These are phyloP conservation scores for Heliocidaris erythrogramma DNA, from an alignment of 35 echinoderm and acorn worm genomes.

Conservation along the genomic window DNA sequence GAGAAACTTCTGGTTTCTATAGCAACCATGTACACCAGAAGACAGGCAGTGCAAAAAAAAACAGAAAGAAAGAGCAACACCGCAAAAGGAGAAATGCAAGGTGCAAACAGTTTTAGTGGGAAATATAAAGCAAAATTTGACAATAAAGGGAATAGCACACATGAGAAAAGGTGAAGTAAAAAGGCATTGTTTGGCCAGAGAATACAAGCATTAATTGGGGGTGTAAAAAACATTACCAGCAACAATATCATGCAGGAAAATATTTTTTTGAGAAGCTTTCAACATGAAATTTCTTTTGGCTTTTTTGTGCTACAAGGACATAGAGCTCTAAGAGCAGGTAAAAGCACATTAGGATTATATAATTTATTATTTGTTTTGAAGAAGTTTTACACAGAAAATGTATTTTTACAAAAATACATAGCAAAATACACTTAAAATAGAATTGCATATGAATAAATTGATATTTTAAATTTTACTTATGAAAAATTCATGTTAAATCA, in stretches of 20 bases:
- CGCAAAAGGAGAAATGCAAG: not conserved
- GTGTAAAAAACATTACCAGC: not conserved
- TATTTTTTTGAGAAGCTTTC: not conserved
- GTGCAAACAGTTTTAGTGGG: not conserved
- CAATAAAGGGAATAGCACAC: not conserved
- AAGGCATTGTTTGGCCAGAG: not conserved
- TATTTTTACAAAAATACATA: not conserved
- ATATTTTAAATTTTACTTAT: not conserved
- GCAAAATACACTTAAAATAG: not conserved
- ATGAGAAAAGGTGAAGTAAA: not conserved
- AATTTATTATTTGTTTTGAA: not conserved
- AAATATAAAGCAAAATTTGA: not conserved
- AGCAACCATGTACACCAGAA: not conserved
- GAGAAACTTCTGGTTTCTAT: conserved; percentile 23
- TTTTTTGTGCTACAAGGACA: not conserved
- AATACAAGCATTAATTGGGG: not conserved
- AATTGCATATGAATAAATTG: not conserved
- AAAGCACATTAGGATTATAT: not conserved
- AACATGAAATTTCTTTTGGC: not conserved
- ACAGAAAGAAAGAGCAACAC: not conserved
- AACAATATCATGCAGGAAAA: not conserved
- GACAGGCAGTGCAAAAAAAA: conserved; percentile 1
- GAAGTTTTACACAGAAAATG: not conserved
- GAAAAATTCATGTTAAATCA: not conserved
- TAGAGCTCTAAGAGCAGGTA: not conserved